Percentiles rank a stretch among this genome's conserved stretches.
Evolutionary conservation across 2,888 invertebrate species (phyloP).

Genomic region (Arrhopalites spinosus): DNA sequence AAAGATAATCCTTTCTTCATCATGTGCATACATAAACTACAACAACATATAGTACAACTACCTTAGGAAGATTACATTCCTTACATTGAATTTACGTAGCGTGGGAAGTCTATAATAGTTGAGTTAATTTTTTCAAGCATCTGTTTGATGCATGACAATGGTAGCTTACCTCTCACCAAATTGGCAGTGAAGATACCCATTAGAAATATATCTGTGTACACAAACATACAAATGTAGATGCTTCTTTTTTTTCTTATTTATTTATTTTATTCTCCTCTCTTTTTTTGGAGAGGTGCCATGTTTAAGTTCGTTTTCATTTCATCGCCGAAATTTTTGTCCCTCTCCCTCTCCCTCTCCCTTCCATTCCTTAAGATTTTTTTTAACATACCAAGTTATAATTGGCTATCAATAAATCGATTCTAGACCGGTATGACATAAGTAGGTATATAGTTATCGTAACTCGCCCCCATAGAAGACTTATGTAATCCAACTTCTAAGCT

Average conservation of each 20-base stretch:
- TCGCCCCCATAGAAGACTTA: not conserved
- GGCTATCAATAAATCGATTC: slow-evolving; percentile 29
- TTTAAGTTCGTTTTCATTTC: not conserved
- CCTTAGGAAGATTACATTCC: no score
- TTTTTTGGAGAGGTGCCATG: slow-evolving; percentile 42
- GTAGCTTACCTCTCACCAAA: slow-evolving; percentile 35
- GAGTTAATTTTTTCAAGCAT: slow-evolving; percentile 24
- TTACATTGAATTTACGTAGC: no score
- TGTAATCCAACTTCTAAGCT: no score
- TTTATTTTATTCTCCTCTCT: slow-evolving; percentile 11
- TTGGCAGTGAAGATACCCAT: slow-evolving; percentile 42
- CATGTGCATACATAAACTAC: no score
- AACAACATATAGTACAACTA: no score
- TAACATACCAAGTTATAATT: slow-evolving; percentile 5
- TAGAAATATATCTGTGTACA: slow-evolving; percentile 28
- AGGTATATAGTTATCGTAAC: not conserved
- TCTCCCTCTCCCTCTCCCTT: not conserved
- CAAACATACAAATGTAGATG: slow-evolving; percentile 43
- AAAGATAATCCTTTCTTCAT: no score
- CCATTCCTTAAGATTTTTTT: not conserved
- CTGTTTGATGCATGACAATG: slow-evolving; percentile 28
- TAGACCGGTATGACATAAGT: not conserved
- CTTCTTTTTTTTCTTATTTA: slow-evolving; percentile 13
- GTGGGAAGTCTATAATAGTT: slow-evolving; percentile 14
- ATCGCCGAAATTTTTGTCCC: not conserved